A percentile compares a stretch with the other conserved stretches of the same genome.
Evolutionary conservation across 2,113 vertebrate genomes (phyloP).

Genomic region (Coregonus clupeaformis): DNA sequence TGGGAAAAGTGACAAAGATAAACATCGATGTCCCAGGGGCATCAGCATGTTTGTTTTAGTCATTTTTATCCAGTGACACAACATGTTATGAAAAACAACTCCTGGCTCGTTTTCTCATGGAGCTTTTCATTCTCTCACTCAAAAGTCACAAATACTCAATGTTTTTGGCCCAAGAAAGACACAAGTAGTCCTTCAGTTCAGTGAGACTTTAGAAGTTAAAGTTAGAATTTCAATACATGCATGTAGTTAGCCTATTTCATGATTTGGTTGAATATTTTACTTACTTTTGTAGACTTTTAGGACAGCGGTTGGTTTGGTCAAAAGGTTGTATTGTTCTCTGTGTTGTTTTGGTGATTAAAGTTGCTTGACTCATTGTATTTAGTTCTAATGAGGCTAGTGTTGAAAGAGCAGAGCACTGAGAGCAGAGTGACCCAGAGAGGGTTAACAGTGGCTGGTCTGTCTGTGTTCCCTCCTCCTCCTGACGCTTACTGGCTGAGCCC

Average conservation of each 20-base stretch:
- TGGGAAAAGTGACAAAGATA: slow-evolving; percentile 30
- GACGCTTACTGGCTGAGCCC: slow-evolving; percentile 42
- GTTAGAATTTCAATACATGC: neutral
- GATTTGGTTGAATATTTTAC: neutral
- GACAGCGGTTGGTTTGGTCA: neutral
- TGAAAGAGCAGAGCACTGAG: slow-evolving; percentile 17
- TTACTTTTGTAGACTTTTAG: neutral
- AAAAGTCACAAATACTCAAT: slow-evolving; percentile 30
- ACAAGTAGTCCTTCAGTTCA: neutral
- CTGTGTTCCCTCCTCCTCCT: slow-evolving; percentile 69
- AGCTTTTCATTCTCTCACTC: slow-evolving; percentile 10
- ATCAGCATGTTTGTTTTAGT: slow-evolving; percentile 32
- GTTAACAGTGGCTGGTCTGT: slow-evolving; percentile 59
- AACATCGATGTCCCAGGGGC: slow-evolving; percentile 17
- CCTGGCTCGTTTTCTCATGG: slow-evolving; percentile 26
- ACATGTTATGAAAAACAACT: slow-evolving; percentile 7
- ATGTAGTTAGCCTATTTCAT: neutral
- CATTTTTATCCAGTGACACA: slow-evolving; percentile 43
- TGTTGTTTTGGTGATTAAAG: neutral
- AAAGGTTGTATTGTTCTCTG: slow-evolving; percentile 1
- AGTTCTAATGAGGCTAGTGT: slow-evolving; percentile 22
- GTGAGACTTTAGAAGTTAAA: neutral
- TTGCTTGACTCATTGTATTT: slow-evolving; percentile 6
- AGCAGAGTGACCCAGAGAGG: slow-evolving; percentile 51
- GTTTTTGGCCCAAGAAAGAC: slow-evolving; percentile 30